Percentiles rank a stretch among this genome's conserved stretches.
Conservation (phyloP, 2,888 invertebrate species). For the Nemotelus pantherinus region DNA sequence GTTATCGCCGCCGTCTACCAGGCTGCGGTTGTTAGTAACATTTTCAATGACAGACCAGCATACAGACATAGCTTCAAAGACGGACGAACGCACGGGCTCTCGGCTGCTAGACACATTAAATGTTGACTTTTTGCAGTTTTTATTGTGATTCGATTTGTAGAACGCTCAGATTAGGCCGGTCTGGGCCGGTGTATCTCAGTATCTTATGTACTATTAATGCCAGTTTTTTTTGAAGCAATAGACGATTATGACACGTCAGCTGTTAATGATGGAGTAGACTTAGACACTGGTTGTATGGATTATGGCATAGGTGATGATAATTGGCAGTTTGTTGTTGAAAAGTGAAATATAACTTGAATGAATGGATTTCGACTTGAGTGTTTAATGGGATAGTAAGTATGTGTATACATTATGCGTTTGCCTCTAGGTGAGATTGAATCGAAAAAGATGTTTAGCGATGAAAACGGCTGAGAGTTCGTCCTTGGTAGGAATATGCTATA, state of each 20-base stretch:
- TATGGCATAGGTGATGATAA: conserved; percentile 15
- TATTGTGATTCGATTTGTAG: neutral
- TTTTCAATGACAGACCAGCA: conserved; percentile 34
- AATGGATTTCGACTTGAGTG: neutral
- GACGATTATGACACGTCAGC: conserved; percentile 21
- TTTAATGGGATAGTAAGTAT: neutral
- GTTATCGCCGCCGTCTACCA: conserved; percentile 8
- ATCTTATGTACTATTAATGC: neutral
- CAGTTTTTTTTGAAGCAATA: conserved; percentile 25
- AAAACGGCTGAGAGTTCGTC: no score
- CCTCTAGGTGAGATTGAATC: no score
- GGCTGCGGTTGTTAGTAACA: neutral
- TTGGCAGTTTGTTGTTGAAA: conserved; percentile 5
- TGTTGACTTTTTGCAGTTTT: conserved; percentile 14
- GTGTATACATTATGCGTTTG: no score
- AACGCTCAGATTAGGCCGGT: conserved; percentile 1
- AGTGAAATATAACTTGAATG: neutral
- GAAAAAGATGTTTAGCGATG: no score
- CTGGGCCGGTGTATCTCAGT: neutral
- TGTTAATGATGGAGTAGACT: neutral
- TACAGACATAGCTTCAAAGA: conserved; percentile 8
- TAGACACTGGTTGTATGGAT: neutral
- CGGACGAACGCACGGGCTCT: neutral
- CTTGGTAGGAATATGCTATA: no score
- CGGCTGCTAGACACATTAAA: conserved; percentile 7